A percentile compares a stretch with the other conserved stretches of the same genome.
phyloP scores from a whole-genome alignment of 37 sponge, comb jelly and placozoan genomes.

The Beroe ovata region DNA sequence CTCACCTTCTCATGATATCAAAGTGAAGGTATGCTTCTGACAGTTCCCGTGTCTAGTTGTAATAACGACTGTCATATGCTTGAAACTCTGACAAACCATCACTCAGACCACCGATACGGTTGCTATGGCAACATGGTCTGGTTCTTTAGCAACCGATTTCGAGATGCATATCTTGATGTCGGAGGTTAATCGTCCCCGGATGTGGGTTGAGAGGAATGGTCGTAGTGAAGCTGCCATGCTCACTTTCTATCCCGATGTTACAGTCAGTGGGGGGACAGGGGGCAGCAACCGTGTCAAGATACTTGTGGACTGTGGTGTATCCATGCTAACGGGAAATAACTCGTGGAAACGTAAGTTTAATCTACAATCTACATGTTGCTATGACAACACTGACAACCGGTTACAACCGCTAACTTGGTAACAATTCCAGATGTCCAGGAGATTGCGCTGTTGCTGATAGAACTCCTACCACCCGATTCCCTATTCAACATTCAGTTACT shows the following conservation, averaged over 20 bases:
- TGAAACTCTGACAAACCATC: too few species aligned
- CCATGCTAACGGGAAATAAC: conserved; percentile 72
- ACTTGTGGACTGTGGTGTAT: conserved; percentile 85
- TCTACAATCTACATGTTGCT: too few species aligned
- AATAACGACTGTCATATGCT: too few species aligned
- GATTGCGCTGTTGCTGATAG: background rate
- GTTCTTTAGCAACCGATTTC: conserved; percentile 77
- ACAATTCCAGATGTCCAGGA: background rate
- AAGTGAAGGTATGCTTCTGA: conserved; percentile 75
- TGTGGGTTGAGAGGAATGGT: conserved; percentile 93
- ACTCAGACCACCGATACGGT: conserved; percentile 84
- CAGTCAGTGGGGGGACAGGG: conserved; percentile 71
- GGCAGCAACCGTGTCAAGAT: conserved; percentile 78
- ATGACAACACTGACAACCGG: too few species aligned
- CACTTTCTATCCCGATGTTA: conserved; percentile 98
- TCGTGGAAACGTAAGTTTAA: conserved; percentile 31
- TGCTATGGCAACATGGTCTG: conserved; percentile 81
- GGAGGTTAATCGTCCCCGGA: conserved; percentile 94
- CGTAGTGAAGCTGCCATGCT: conserved; percentile 92
- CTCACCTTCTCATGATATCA: conserved; percentile 86
- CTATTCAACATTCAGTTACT: background rate
- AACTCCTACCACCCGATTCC: background rate
- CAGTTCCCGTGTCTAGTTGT: too few species aligned
- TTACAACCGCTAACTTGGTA: too few species aligned
- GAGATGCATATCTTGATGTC: conserved; percentile 83